Evolutionary conservation across 1,140 invertebrate genomes (phyloP), one percentile per base, ranked within the genome.

Genomic region (Aphelenchoides besseyi): DNA sequence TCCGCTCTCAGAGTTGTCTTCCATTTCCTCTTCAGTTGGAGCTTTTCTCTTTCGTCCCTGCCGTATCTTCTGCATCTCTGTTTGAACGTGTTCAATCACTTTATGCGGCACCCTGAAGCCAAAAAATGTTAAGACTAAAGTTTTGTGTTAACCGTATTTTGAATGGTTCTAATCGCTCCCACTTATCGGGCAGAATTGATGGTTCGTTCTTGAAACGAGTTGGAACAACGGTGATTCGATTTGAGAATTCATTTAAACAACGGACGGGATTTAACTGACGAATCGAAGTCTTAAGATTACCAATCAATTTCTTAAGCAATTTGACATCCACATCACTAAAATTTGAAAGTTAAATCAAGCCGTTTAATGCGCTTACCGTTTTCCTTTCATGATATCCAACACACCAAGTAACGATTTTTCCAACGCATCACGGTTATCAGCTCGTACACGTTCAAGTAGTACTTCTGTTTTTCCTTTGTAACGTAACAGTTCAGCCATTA

Each of bases 301-400:
- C 26, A 12, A 66, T 12, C 36, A 66, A 53, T 32, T 37, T 66
- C 26, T 29, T 33, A 26, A 66, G 16, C 63, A 66, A 26, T 3
- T 66, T 66, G 12, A 66, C 9, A 30, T 66, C 63, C 26, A 53
- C 63, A 29, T 66, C 48, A 12, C 63, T 66, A 32, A 66, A 53
- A 32, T 1, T 16, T 41, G 30, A 3, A 66, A 66, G 12, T 8
- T 2, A 30, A 32, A 32, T 33, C 0, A 66, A 66, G 0, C 12
- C 23, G 12, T 59, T 59, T 59, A 3, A 3, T 12, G 12, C 12
- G 12, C 55, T 59, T 59, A 59, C 63, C 36, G n/a, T 53, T 66
- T 53, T 16, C 63, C 63, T 53, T 66, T 29, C 63, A 66, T 66
- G 12, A 66, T 35, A 16, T 37, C 63, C 30, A 66, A 36, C 12